Percentiles rank a stretch among this genome's conserved stretches.
Conservation (phyloP, 2,113 vertebrate genomes). For the Ophiodon elongatus region DNA sequence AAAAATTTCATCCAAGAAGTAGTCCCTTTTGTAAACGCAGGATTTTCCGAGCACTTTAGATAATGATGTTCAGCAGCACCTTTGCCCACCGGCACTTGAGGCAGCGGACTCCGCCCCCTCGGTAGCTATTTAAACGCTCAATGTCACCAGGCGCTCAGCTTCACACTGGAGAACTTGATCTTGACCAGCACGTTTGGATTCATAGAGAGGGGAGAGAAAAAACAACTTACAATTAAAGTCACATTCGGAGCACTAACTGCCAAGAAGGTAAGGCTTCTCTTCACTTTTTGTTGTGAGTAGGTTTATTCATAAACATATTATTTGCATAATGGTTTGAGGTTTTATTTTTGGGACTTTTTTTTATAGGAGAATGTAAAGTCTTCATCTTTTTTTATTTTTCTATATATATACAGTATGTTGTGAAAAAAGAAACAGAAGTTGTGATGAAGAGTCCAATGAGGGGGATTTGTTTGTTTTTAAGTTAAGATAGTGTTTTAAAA, state of each 20-base stretch:
- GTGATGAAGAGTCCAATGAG: background rate
- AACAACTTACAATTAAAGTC: background rate
- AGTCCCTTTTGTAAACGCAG: background rate
- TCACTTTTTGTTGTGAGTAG: background rate
- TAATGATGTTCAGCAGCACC: conserved; percentile 16
- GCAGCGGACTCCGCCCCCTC: conserved; percentile 74
- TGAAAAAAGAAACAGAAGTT: background rate
- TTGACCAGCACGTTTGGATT: conserved; percentile 69
- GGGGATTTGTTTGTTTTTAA: background rate
- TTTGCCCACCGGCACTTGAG: conserved; percentile 31
- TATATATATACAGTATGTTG: too few relatives aligned
- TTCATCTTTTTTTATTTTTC: background rate
- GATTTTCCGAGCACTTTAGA: background rate
- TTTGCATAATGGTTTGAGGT: background rate
- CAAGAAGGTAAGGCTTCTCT: conserved; percentile 54
- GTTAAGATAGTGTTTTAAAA: background rate
- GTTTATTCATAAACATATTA: background rate
- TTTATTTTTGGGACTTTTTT: background rate
- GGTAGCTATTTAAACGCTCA: conserved; percentile 78
- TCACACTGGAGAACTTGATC: conserved; percentile 70
- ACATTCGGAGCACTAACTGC: background rate
- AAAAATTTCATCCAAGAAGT: too few relatives aligned
- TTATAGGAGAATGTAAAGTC: background rate
- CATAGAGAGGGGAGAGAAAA: conserved; percentile 36
- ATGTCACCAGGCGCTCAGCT: conserved; percentile 64